A percentile compares a stretch with the other conserved stretches of the same genome.
Evolutionary conservation across 2,113 vertebrate genomes (phyloP).

Genomic region (Rhinogobius similis): DNA sequence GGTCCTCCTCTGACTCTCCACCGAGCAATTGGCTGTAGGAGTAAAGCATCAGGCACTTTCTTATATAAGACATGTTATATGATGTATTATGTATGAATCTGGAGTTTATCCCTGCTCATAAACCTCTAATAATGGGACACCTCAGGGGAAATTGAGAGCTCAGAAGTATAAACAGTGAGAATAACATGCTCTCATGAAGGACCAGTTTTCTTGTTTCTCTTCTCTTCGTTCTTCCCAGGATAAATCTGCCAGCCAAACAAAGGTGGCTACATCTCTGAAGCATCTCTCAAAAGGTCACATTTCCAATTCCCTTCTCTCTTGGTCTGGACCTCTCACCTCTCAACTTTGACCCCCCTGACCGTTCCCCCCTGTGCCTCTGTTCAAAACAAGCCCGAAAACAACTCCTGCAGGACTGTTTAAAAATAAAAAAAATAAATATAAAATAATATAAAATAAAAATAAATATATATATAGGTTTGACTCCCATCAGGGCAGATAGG

Average conservation of each 20-base stretch:
- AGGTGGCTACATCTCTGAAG: constrained; percentile 26
- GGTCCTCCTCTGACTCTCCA: constrained; percentile 24
- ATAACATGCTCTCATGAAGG: constrained; percentile 20
- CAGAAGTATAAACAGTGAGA: constrained; percentile 22
- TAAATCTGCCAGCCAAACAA: constrained; percentile 55
- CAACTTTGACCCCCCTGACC: constrained; percentile 27
- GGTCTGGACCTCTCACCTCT: constrained; percentile 30
- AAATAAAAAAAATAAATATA: not conserved
- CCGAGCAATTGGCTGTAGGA: constrained; percentile 40
- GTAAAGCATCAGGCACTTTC: constrained; percentile 22
- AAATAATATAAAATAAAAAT: too few species aligned
- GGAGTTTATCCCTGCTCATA: constrained; percentile 21
- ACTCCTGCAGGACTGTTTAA: not conserved
- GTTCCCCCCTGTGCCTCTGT: constrained; percentile 13
- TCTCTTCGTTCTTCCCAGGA: constrained; percentile 31
- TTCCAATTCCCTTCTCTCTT: constrained; percentile 9
- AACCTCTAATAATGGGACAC: constrained; percentile 27
- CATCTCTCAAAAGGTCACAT: constrained; percentile 21
- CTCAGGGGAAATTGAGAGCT: constrained; percentile 11
- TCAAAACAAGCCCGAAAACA: not conserved
- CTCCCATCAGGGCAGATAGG: too few species aligned
- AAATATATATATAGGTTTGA: too few species aligned
- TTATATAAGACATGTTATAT: constrained; percentile 48
- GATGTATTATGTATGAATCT: constrained; percentile 50
- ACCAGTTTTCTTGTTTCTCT: not conserved